Evolutionary conservation across 2,888 invertebrate genomes (phyloP).

Genomic region (Himalopsyche kuldschensis): DNA sequence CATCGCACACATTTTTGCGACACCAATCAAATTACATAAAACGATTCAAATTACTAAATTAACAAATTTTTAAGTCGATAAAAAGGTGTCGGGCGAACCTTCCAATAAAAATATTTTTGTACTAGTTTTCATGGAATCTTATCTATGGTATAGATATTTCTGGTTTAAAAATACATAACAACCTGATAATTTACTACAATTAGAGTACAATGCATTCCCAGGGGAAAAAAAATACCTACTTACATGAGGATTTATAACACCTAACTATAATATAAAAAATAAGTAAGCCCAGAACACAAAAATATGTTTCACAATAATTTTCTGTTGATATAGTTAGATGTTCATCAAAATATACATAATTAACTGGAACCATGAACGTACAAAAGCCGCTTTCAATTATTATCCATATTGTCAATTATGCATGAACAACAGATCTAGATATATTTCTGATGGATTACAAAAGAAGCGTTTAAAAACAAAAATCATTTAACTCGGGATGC

Average conservation of each 20-base stretch:
- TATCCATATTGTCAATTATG: background rate
- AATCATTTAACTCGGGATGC: background rate
- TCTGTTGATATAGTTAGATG: background rate
- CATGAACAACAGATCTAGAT: background rate
- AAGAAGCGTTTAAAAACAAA: background rate
- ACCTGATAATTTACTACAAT: background rate
- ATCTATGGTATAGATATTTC: background rate
- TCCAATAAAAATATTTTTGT: background rate
- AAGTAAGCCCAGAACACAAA: background rate
- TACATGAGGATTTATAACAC: background rate
- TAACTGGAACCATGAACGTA: background rate
- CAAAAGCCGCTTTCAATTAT: background rate
- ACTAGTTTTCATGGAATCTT: background rate
- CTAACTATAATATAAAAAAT: background rate
- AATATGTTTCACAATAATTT: background rate
- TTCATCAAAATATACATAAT: background rate
- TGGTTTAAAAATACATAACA: background rate
- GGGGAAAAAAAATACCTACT: background rate
- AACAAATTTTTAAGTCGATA: background rate
- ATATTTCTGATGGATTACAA: background rate
- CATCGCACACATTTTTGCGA: background rate
- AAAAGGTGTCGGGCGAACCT: background rate
- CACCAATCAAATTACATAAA: background rate
- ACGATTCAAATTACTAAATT: background rate
- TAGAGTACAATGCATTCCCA: background rate